Evolutionary conservation across 1,140 invertebrate genomes (phyloP).

Genomic region (Schlechtendalia chinensis): DNA sequence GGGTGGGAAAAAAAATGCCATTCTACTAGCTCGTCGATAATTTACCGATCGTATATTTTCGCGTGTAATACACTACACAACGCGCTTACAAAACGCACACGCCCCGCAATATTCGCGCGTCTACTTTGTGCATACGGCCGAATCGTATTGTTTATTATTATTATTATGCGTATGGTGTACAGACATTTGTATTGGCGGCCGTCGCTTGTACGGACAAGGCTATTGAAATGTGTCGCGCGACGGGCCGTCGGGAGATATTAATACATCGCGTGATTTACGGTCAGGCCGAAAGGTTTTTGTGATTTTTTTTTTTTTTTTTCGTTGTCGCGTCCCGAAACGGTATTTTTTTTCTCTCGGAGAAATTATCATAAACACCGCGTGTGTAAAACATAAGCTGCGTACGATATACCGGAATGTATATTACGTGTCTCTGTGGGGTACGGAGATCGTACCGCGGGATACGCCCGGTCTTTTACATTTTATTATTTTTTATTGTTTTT

Average conservation of each 20-base stretch:
- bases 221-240: not conserved
- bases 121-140: not conserved
- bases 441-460: not conserved
- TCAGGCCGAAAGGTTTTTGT: not conserved
- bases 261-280: conserved; percentile 27
- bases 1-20: not conserved
- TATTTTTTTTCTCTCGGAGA: not conserved
- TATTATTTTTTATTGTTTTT: conserved; percentile 29
- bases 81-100: not conserved
- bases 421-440: conserved; percentile 22
- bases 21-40: conserved; percentile 13
- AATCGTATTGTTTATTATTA: no score
- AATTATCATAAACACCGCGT: not conserved
- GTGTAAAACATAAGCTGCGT: not conserved
- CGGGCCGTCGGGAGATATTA: not conserved
- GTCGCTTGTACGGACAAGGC: not conserved
- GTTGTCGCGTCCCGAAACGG: not conserved
- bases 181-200: not conserved
- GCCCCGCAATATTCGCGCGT: not conserved
- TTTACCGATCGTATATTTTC: conserved; percentile 18
- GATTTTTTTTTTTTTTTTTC: no score
- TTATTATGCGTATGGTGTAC: not conserved
- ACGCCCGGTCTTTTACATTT: conserved; percentile 4
- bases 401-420: not conserved
- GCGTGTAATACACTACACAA: not conserved